phyloP scores from a whole-genome alignment of 2,113 vertebrate species.

The Apteryx mantelli region DNA sequence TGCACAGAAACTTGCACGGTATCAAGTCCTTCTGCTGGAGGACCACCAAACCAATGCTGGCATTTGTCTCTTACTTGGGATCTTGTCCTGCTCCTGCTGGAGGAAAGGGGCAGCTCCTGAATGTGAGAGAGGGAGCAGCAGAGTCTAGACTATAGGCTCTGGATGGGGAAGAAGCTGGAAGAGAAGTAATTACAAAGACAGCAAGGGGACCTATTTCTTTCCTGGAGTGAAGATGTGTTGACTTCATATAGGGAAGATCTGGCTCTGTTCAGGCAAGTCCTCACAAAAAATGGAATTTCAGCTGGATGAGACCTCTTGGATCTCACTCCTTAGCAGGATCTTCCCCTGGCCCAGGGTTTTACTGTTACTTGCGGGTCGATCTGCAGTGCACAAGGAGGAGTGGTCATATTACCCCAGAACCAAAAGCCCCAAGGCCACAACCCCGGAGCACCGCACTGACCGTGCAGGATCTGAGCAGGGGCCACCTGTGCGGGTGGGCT shows the following conservation, averaged over 20 bases:
- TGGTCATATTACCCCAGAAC: too few species aligned
- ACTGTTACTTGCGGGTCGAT: not conserved
- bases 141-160: not conserved
- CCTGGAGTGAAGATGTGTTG: not conserved
- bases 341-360: not conserved
- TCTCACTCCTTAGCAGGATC: not conserved
- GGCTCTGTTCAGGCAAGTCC: not conserved
- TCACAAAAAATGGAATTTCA: not conserved
- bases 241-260: not conserved
- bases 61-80: not conserved
- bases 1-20: not conserved
- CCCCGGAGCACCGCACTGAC: too few species aligned
- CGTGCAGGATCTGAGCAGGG: too few species aligned
- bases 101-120: not conserved
- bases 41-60: too few species aligned
- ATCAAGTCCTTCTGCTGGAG: not conserved
- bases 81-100: not conserved
- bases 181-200: not conserved
- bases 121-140: not conserved
- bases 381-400: not conserved
- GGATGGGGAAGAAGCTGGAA: not conserved
- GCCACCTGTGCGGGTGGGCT: too few species aligned
- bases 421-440: too few species aligned
- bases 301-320: not conserved
- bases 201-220: not conserved